These are phyloP conservation scores for Podiceps cristatus DNA, from an alignment of 2,113 vertebrate genomes.

Conservation along the genomic window DNA sequence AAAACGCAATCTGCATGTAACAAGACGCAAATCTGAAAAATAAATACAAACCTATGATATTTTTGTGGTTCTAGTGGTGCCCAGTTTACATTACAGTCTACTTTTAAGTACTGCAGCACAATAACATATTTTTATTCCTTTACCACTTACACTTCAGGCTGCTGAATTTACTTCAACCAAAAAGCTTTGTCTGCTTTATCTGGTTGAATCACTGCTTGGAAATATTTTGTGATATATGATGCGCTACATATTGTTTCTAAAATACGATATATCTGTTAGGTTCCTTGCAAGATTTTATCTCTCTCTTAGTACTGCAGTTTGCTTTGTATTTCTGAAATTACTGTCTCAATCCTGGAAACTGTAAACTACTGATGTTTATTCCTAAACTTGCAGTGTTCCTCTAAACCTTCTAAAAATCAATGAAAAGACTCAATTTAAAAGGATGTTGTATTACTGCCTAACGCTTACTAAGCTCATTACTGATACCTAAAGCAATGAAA, in stretches of 20 bases:
- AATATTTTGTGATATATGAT: neutral
- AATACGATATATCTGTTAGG: neutral
- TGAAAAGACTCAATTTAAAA: neutral
- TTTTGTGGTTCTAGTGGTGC: neutral
- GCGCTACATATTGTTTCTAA: neutral
- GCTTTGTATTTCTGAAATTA: neutral
- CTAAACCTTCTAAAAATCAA: neutral
- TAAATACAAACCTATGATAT: neutral
- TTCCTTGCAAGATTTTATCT: neutral
- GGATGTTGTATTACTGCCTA: neutral
- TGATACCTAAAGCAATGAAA: neutral
- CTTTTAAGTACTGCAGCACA: neutral
- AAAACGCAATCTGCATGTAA: neutral
- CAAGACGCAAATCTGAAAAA: neutral
- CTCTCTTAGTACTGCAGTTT: neutral
- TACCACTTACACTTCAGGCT: neutral
- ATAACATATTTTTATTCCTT: neutral
- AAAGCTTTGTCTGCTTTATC: neutral
- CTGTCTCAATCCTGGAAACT: neutral
- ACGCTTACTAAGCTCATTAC: neutral
- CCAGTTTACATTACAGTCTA: neutral
- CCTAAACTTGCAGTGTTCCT: neutral
- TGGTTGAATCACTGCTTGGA: neutral
- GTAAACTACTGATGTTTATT: neutral
- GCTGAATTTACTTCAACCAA: neutral